phyloP scores from a whole-genome alignment of 2,888 invertebrate species.

The Brenthis daphne region DNA sequence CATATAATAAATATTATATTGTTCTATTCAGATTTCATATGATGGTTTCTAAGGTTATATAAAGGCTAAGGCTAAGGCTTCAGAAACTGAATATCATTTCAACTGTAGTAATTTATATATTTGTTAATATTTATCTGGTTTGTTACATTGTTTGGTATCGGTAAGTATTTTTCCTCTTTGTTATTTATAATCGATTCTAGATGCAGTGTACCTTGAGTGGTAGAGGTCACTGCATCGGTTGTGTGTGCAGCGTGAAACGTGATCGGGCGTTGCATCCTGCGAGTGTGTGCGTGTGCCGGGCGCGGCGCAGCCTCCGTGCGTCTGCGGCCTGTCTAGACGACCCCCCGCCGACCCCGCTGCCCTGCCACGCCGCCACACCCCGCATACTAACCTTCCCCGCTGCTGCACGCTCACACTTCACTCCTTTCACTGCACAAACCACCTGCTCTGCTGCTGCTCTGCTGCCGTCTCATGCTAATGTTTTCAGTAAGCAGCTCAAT shows the following conservation, averaged over 20 bases:
- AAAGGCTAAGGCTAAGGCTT: too few species aligned
- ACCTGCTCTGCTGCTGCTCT: constrained; percentile 39
- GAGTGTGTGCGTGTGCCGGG: constrained; percentile 58
- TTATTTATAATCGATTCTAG: constrained; percentile 43
- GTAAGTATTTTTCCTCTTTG: constrained; percentile 21
- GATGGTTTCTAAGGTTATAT: too few species aligned
- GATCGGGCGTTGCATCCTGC: constrained; percentile 61
- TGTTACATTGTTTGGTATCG: background rate
- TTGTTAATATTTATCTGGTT: too few species aligned
- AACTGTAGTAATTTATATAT: too few species aligned
- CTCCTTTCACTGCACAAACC: constrained; percentile 50
- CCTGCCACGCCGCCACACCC: constrained; percentile 43
- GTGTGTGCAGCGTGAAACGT: constrained; percentile 51
- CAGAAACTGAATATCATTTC: too few species aligned
- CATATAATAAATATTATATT: too few species aligned
- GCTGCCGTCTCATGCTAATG: constrained; percentile 7
- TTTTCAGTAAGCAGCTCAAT: too few species aligned
- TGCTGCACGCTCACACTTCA: constrained; percentile 39
- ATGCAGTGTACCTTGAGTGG: constrained; percentile 55
- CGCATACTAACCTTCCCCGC: constrained; percentile 36
- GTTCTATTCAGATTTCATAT: too few species aligned
- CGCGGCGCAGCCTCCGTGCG: constrained; percentile 78
- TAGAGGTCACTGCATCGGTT: constrained; percentile 56
- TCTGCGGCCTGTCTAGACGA: constrained; percentile 81
- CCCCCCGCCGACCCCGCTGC: constrained; percentile 48